phyloP scores from a whole-genome alignment of 1,140 invertebrate species.

The Pararge aegeria region DNA sequence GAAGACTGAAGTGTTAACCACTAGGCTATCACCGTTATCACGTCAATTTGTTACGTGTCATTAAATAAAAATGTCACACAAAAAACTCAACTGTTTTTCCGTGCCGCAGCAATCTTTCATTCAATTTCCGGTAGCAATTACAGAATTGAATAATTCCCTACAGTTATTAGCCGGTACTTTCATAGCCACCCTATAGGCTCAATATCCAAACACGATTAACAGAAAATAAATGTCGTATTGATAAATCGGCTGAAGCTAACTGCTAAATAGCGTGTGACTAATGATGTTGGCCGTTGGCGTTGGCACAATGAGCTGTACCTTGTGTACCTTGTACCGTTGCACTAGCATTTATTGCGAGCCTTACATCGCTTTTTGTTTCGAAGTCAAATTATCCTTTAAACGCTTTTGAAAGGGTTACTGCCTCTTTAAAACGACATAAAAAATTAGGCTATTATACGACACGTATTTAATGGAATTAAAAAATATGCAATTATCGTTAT shows the following conservation, averaged over 20 bases:
- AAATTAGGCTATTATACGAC: too few relatives aligned
- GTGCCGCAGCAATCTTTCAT: not conserved
- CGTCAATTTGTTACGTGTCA: too few relatives aligned
- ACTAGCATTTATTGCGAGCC: slow-evolving; percentile 22
- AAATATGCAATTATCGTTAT: too few relatives aligned
- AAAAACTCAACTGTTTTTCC: too few relatives aligned
- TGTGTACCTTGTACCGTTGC: slow-evolving; percentile 28
- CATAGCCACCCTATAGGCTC: slow-evolving; percentile 35
- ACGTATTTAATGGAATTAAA: too few relatives aligned
- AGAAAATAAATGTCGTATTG: slow-evolving; percentile 72
- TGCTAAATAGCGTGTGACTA: slow-evolving; percentile 74
- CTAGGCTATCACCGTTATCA: too few relatives aligned
- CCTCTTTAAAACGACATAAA: too few relatives aligned
- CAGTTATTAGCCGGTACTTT: slow-evolving; percentile 12
- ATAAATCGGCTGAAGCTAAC: slow-evolving; percentile 65
- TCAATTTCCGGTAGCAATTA: slow-evolving; percentile 12
- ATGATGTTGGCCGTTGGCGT: slow-evolving; percentile 44
- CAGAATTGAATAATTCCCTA: slow-evolving; percentile 24
- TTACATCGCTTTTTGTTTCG: slow-evolving; percentile 6
- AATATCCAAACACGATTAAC: slow-evolving; percentile 69
- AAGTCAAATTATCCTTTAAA: not conserved
- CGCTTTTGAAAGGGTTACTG: not conserved
- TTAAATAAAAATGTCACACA: too few relatives aligned
- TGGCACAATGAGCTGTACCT: slow-evolving; percentile 23
- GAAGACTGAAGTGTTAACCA: too few relatives aligned